Conservation (phyloP, 2,113 vertebrate species). For the Gallinago paraguaiae region DNA sequence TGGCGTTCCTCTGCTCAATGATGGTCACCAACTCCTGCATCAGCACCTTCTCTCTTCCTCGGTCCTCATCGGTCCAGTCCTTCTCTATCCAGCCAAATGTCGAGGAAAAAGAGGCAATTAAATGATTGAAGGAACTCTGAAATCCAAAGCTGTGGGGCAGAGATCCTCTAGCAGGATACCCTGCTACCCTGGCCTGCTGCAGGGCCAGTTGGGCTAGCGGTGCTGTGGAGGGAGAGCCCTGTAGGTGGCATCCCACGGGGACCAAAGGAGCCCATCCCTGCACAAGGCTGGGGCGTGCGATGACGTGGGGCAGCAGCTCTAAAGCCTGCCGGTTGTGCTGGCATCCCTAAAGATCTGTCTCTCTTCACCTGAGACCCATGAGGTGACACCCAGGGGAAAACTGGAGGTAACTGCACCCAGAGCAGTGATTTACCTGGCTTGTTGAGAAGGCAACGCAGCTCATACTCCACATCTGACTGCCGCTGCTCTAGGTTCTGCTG, state of each 20-base stretch:
- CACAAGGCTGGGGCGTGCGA: not conserved
- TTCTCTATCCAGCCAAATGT: conserved; percentile 75
- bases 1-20: conserved; percentile 91
- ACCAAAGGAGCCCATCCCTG: not conserved
- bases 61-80: conserved; percentile 86
- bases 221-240: not conserved
- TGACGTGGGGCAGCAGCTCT: not conserved
- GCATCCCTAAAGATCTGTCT: not conserved
- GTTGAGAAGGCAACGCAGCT: conserved; percentile 89
- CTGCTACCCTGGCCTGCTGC: not conserved
- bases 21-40: conserved; percentile 87
- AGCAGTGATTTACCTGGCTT: conserved; percentile 82
- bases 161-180: not conserved
- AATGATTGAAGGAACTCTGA: not conserved
- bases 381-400: not conserved
- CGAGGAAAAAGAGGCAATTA: not conserved
- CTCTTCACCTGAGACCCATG: not conserved
- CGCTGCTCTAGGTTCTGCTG: conserved; percentile 91
- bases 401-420: not conserved
- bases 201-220: not conserved
- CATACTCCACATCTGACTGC: conserved; percentile 90
- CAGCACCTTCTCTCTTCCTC: conserved; percentile 81
- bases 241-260: not conserved
- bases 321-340: not conserved
- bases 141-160: not conserved